phyloP scores from a whole-genome alignment of 2,888 invertebrate species.

The Hypselothyrea guttata region DNA sequence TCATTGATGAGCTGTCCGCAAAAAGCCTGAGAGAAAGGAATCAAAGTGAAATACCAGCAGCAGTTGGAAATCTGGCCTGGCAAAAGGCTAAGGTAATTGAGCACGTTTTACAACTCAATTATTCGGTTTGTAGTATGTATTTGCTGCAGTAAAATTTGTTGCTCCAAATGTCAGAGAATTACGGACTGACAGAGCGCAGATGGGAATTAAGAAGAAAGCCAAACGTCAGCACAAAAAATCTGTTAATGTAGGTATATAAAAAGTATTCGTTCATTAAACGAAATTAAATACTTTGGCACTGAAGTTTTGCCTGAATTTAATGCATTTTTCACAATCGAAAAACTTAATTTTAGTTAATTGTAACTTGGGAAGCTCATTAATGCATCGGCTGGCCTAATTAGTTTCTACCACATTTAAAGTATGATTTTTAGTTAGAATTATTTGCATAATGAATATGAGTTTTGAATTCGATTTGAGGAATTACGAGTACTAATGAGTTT shows the following conservation, averaged over 20 bases:
- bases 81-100: constrained; percentile 33
- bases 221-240: neutral
- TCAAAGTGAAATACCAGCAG: neutral
- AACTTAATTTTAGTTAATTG: no score
- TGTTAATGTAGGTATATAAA: neutral
- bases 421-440: neutral
- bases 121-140: constrained; percentile 31
- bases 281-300: no score
- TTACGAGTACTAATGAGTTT: neutral
- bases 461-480: constrained; percentile 1
- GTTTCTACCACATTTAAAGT: neutral
- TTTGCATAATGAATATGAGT: constrained; percentile 3
- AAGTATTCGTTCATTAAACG: no score
- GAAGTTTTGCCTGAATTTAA: no score
- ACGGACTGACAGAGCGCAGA: neutral
- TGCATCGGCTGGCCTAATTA: neutral
- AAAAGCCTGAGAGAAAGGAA: neutral
- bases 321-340: no score
- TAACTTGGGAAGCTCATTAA: neutral
- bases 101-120: constrained; percentile 47
- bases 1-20: constrained; percentile 39
- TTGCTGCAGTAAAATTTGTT: neutral
- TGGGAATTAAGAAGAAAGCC: no score
- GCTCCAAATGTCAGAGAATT: neutral
- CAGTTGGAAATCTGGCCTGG: constrained; percentile 6